Conservation (phyloP, 2,888 invertebrate species). For the Heliconius hortense region DNA sequence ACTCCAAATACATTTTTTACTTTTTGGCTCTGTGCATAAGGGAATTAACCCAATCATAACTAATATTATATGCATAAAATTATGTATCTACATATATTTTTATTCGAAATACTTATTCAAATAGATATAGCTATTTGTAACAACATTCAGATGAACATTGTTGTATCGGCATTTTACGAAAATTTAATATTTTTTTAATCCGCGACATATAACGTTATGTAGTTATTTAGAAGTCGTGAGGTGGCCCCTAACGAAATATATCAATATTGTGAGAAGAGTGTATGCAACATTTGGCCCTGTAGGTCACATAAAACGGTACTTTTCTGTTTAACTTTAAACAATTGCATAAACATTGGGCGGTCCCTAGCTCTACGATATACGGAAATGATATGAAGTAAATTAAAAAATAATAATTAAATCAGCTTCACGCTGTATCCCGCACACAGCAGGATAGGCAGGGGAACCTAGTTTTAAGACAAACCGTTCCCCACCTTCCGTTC, state of each 20-base stretch:
- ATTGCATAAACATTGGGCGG: slow-evolving; percentile 49
- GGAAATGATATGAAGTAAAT: slow-evolving; percentile 19
- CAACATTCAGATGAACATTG: neutral
- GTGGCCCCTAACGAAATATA: slow-evolving; percentile 31
- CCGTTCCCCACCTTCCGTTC: too few species aligned
- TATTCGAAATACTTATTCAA: neutral
- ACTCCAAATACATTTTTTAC: neutral
- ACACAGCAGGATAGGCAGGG: too few species aligned
- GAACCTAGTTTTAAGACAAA: too few species aligned
- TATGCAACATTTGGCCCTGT: slow-evolving; percentile 43
- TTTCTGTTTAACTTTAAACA: slow-evolving; percentile 52
- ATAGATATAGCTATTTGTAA: neutral
- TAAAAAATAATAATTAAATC: too few species aligned
- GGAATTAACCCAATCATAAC: neutral
- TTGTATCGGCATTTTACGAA: neutral
- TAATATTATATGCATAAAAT: neutral
- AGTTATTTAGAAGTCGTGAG: slow-evolving; percentile 2
- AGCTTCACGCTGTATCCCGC: too few species aligned
- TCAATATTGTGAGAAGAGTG: slow-evolving; percentile 40
- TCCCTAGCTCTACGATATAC: slow-evolving; percentile 10
- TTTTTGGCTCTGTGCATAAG: neutral
- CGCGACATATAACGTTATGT: neutral
- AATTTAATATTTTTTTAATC: neutral
- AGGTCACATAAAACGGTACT: slow-evolving; percentile 51
- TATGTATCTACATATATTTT: neutral